Percentiles rank a stretch among this genome's conserved stretches.
Evolutionary conservation across 2,888 invertebrate genomes (phyloP).

Genomic region (Anagyrus pseudococci): DNA sequence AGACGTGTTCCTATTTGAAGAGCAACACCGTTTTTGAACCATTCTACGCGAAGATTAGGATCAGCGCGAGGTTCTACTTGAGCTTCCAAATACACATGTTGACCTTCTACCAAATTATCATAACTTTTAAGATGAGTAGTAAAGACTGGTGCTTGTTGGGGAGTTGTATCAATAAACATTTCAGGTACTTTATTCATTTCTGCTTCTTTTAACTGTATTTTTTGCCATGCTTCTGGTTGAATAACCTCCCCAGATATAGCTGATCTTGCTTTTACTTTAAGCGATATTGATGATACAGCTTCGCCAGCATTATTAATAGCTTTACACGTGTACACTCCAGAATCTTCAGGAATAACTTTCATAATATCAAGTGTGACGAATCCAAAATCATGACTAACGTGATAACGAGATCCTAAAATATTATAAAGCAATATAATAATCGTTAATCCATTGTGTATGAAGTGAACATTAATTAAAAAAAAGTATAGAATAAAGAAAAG

Average conservation of each 20-base stretch:
- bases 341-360: slow-evolving; percentile 86
- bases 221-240: slow-evolving; percentile 91
- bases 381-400: slow-evolving; percentile 92
- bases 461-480: slow-evolving; percentile 17
- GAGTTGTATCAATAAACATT: slow-evolving; percentile 84
- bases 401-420: slow-evolving; percentile 78
- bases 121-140: slow-evolving; percentile 88
- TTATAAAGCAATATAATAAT: not conserved
- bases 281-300: slow-evolving; percentile 88
- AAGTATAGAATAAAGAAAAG: slow-evolving; percentile 14
- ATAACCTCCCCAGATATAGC: slow-evolving; percentile 83
- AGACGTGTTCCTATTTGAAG: slow-evolving; percentile 88
- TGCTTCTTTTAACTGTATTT: slow-evolving; percentile 89
- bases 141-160: slow-evolving; percentile 94
- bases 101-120: slow-evolving; percentile 84
- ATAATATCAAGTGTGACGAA: slow-evolving; percentile 91
- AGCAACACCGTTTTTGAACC: slow-evolving; percentile 91
- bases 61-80: slow-evolving; percentile 91
- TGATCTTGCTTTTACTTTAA: slow-evolving; percentile 85
- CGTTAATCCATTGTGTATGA: slow-evolving; percentile 2
- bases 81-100: slow-evolving; percentile 86
- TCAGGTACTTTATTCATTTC: slow-evolving; percentile 90
- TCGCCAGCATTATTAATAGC: slow-evolving; percentile 94
- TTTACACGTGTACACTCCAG: slow-evolving; percentile 92
- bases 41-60: slow-evolving; percentile 86